Base-by-base conservation (phyloP, 2,113 vertebrate genomes). In the Mobula hypostoma region DNA sequence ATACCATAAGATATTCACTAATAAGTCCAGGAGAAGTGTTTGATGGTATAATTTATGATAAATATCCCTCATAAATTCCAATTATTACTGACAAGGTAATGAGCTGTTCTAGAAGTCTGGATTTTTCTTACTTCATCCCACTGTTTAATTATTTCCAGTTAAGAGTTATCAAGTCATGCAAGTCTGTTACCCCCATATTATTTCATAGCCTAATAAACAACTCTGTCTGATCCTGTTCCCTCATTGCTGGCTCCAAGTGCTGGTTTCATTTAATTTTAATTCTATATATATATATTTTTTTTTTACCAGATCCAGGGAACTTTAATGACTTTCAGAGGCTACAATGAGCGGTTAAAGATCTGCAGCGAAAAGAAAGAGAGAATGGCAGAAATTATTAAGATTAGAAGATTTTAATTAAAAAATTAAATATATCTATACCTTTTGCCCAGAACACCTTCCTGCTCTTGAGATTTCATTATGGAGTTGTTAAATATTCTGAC, bases 401-500 rank as follows among this genome's bases (percentile, higher is more conserved):
- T 36, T 19, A 15, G n/a, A 48, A 48, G 32, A 79, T 17, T 36
- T 79, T 36, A 36, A 61, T 29, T 56, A 61, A 12, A 29, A 29
- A 66, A 66, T 19, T 7, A 66, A 88, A 61, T 61, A 5, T 61
- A n/a, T 32, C 2, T n/a, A 19, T 17, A 90, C 61, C 19, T 90
- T 87, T 19, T 90, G 85, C 32, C 85, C 61, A 68, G 85, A 66
- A 90, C 63, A 66, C 61, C 15, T 90, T 88, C 56, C 58, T 63
- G 83, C 27, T 63, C 58, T 61, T 90, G 85, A 90, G 61, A 17
- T 9, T 74, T 56, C 68, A 74, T 48, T 11, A 27, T 29, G 91
- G 36, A 12, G 68, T 56, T 72, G 91, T 93, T 93, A 93, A 93
- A 74, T 93, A 93, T 93, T 56, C 24, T 48, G 72, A 76, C 14